A percentile compares a stretch with the other conserved stretches of the same genome.
Conservation (phyloP, 2,888 invertebrate genomes). For the Heliconius sara region DNA sequence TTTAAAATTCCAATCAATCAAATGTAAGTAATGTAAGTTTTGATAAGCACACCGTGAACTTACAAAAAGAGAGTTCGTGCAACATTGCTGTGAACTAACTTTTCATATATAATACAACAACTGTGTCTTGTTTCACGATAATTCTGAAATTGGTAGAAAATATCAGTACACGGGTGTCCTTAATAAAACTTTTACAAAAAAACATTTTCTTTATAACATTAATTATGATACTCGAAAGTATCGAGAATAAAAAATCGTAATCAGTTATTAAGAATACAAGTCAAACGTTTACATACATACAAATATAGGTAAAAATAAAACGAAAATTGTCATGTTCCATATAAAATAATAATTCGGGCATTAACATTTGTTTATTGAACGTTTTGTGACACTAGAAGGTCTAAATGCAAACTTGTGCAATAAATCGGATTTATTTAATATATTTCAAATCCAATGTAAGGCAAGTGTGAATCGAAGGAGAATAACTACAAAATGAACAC, state of each 20-base stretch:
- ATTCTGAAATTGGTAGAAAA: not conserved
- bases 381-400: conserved; percentile 58
- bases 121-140: not conserved
- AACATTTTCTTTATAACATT: conserved; percentile 25
- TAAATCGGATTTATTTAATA: not conserved
- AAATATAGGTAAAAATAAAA: conserved; percentile 25
- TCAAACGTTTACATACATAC: not conserved
- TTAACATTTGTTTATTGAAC: conserved; percentile 36
- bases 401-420: conserved; percentile 75
- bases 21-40: not conserved
- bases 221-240: conserved; percentile 1
- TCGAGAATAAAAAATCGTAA: conserved; percentile 32
- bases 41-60: conserved; percentile 1
- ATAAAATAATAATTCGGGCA: conserved; percentile 40
- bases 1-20: not conserved
- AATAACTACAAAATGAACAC: conserved; percentile 70
- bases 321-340: conserved; percentile 31
- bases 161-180: conserved; percentile 22
- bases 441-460: conserved; percentile 55
- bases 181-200: conserved; percentile 33
- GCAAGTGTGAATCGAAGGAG: conserved; percentile 63
- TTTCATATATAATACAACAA: not conserved
- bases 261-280: conserved; percentile 8
- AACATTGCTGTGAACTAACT: not conserved
- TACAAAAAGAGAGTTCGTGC: not conserved